Percentiles rank a stretch among this genome's conserved stretches.
Evolutionary conservation across 2,113 vertebrate genomes (phyloP).

Genomic region (Catagonus wagneri): DNA sequence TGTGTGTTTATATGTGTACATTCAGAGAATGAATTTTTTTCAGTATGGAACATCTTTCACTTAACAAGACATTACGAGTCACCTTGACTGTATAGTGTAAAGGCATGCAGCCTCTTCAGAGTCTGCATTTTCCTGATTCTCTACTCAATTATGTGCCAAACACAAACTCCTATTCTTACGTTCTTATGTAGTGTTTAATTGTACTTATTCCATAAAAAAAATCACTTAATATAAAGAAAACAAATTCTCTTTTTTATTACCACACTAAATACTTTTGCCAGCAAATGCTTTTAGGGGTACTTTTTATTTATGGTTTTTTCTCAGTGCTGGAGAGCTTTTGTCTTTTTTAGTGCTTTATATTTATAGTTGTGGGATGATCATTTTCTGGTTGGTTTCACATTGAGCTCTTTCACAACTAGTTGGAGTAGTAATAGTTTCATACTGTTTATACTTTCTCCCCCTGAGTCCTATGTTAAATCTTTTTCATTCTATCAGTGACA

Average conservation of each 20-base stretch:
- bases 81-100: constrained; percentile 82
- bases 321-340: constrained; percentile 81
- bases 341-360: constrained; percentile 86
- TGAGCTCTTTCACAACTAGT: constrained; percentile 85
- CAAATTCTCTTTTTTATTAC: constrained; percentile 86
- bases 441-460: constrained; percentile 78
- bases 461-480: constrained; percentile 83
- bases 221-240: constrained; percentile 87
- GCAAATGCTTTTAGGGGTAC: constrained; percentile 83
- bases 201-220: constrained; percentile 87
- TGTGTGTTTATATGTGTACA: not conserved
- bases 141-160: constrained; percentile 80
- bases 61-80: constrained; percentile 72
- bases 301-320: constrained; percentile 86
- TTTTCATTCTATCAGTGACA: constrained; percentile 79
- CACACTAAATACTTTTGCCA: constrained; percentile 86
- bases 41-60: constrained; percentile 70
- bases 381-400: constrained; percentile 90
- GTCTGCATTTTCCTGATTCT: constrained; percentile 78
- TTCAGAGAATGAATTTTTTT: constrained; percentile 72
- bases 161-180: constrained; percentile 81
- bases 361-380: constrained; percentile 85
- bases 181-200: constrained; percentile 86
- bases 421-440: constrained; percentile 85
- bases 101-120: constrained; percentile 77